Evolutionary conservation across 2,888 invertebrate genomes (phyloP).

Genomic region (Leptinotarsa peninsularis): DNA sequence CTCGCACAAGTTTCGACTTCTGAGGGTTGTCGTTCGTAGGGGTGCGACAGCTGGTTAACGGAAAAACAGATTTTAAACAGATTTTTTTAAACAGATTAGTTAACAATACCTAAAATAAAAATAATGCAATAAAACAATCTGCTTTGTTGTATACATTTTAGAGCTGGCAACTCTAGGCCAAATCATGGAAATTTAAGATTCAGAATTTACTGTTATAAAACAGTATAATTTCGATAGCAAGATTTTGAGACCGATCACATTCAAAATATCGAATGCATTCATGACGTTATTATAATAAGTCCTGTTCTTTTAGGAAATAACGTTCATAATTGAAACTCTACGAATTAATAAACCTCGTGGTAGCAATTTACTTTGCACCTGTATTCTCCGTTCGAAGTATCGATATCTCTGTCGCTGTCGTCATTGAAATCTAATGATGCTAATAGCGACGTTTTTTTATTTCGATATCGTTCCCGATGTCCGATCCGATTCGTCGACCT

Average conservation of each 20-base stretch:
- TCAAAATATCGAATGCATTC: neutral
- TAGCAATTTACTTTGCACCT: neutral
- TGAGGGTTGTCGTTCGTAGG: no score
- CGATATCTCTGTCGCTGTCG: neutral
- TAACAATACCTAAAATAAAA: no score
- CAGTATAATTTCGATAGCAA: no score
- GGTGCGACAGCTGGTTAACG: no score
- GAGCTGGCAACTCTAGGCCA: no score
- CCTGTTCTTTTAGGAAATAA: neutral
- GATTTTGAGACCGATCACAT: neutral
- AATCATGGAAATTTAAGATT: no score
- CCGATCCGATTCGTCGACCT: slow-evolving; percentile 5
- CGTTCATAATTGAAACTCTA: neutral
- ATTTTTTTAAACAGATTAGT: no score
- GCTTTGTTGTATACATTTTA: no score
- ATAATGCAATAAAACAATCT: no score
- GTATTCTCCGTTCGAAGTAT: neutral
- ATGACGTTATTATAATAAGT: neutral
- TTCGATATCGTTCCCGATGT: slow-evolving; percentile 12
- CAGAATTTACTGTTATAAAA: no score
- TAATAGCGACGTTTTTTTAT: slow-evolving; percentile 2
- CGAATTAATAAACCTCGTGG: neutral
- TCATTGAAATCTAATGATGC: neutral
- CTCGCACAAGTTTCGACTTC: no score
- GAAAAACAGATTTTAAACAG: no score